These are phyloP conservation scores for Poeciliopsis presidionis DNA, from an alignment of 2,797 vertebrate species.

Conservation along the genomic window DNA sequence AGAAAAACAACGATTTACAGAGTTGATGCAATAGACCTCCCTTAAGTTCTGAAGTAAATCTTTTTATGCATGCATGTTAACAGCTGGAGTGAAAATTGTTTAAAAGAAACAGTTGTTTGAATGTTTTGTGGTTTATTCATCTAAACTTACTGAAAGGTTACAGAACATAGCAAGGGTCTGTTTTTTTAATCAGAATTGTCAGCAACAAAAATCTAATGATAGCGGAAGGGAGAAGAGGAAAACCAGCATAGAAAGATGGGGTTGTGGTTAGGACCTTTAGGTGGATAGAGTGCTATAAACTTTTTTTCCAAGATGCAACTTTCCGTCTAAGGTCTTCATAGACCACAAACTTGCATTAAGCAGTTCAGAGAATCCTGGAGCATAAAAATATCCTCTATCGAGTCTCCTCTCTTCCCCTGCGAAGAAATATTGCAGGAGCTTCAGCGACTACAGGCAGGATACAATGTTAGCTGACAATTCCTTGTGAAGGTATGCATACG, in stretches of 20 bases:
- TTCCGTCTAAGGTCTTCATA: neutral
- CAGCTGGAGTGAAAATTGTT: neutral
- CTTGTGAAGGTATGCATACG: neutral
- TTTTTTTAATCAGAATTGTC: neutral
- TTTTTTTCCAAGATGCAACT: neutral
- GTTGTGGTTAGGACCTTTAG: neutral
- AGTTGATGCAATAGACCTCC: slow-evolving; percentile 12
- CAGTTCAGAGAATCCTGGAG: neutral
- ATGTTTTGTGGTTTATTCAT: neutral
- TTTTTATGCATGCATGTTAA: neutral
- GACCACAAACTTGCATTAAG: slow-evolving; percentile 1
- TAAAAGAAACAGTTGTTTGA: neutral
- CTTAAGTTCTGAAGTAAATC: slow-evolving; percentile 6
- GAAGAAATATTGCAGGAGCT: neutral
- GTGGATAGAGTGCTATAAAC: neutral
- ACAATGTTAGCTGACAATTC: neutral
- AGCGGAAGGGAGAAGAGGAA: neutral
- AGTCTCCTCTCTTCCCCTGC: neutral
- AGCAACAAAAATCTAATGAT: neutral
- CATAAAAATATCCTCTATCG: neutral
- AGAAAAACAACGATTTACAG: slow-evolving; percentile 14
- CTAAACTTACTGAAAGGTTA: neutral
- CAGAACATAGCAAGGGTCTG: neutral
- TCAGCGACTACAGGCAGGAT: neutral
- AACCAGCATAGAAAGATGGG: slow-evolving; percentile 1